Evolutionary conservation across 2,113 vertebrate genomes (phyloP), one percentile per base, ranked within the genome.

Genomic region (Myiopsitta monachus): DNA sequence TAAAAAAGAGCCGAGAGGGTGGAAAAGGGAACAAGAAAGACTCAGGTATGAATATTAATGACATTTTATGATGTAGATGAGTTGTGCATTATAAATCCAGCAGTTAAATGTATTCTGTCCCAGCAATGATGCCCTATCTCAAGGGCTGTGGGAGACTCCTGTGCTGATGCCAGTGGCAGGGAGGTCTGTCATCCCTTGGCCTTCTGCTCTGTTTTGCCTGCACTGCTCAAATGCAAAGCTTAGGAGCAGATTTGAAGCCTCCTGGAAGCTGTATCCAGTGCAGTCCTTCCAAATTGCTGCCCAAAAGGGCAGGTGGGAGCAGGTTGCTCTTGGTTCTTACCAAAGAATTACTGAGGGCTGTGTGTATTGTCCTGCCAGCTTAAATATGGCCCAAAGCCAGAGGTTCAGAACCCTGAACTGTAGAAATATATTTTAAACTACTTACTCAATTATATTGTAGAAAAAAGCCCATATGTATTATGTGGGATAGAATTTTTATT

Each of bases 1-100:
- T 99, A 89, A 99, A 99, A 98, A 99, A 99, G 98, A 99, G 98
- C 98, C 98, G 99, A 97, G 99, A 99, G 78, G 98, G 99, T 95
- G 98, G 98, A 96, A 99, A 99, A 95, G 98, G 98, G 81, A 98
- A 94, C 98, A 99, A 98, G 96, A 99, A 99, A 94, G 99, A 99
- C 70, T 59, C 99, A 97, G 99, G 99, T 99, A 98, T 87, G 98
- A 97, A 22, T 33, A 23, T 80, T 84, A 38, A 7, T 76, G 19
- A 7, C 1, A 7, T 59, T 91, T 30, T 54, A 6, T 41, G 11
- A 8, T 22, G 12, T 13, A 17, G n/a, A 4, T 19, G 57, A 51
- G 51, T 11, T 41, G 43, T 62, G 47, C 19, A 0, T 68, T 57
- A 5, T 54, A 18, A 8, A 27, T 8, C 38, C 38, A 26, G 61